These are phyloP conservation scores for Tapirus terrestris DNA, from an alignment of 2,113 vertebrate species.

Conservation along the genomic window DNA sequence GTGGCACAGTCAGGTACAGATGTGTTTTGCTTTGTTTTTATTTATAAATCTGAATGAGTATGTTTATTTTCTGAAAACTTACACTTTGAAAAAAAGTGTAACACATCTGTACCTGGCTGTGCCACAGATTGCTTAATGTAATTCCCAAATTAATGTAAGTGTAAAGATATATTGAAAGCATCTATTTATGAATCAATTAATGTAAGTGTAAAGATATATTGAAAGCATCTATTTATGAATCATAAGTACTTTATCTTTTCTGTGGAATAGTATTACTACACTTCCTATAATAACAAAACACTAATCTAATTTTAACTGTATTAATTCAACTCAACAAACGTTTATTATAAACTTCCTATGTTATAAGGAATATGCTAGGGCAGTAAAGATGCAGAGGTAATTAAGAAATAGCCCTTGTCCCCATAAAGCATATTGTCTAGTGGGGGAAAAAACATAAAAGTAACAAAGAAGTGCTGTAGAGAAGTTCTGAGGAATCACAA, in stretches of 20 bases:
- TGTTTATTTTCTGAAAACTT: conserved; percentile 15
- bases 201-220: neutral
- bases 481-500: neutral
- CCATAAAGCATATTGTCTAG: neutral
- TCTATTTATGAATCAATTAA: neutral
- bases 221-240: neutral
- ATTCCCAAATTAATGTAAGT: neutral
- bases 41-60: conserved; percentile 3
- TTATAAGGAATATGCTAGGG: too few species aligned
- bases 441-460: neutral
- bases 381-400: neutral
- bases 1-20: neutral
- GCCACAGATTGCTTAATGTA: neutral
- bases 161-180: neutral
- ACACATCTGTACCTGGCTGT: neutral
- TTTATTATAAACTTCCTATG: neutral
- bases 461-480: neutral
- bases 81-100: neutral
- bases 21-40: neutral
- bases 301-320: neutral
- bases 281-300: conserved; percentile 1
- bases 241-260: neutral
- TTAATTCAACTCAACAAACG: neutral
- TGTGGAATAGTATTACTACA: neutral
- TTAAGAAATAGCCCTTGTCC: neutral